Percentiles rank a stretch among this genome's conserved stretches.
phyloP scores from a whole-genome alignment of 2,113 vertebrate species.

The Dasyornis broadbenti region DNA sequence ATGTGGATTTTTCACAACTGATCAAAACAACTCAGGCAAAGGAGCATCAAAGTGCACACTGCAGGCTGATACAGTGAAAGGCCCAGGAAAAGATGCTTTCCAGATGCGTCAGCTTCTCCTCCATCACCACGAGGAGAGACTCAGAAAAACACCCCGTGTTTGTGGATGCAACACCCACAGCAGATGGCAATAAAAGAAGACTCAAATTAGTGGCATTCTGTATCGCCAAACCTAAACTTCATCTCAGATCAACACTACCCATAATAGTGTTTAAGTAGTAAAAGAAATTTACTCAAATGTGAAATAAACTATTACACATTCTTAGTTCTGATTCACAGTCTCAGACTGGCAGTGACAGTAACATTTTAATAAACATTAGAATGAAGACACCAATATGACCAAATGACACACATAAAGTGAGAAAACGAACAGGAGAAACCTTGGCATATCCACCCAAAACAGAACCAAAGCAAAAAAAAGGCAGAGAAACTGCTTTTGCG shows the following conservation, averaged over 20 bases:
- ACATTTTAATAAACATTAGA: conserved; percentile 67
- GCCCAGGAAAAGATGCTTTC: neutral
- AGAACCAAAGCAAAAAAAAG: conserved; percentile 53
- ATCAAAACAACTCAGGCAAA: neutral
- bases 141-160: neutral
- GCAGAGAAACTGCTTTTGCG: conserved; percentile 29
- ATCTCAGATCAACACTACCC: conserved; percentile 50
- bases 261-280: conserved; percentile 54
- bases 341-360: conserved; percentile 59
- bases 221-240: conserved; percentile 51
- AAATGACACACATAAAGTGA: conserved; percentile 63
- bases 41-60: neutral
- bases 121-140: neutral
- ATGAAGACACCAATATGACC: conserved; percentile 61
- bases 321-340: conserved; percentile 59
- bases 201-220: conserved; percentile 49
- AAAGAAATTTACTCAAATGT: conserved; percentile 58
- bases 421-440: conserved; percentile 60
- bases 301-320: conserved; percentile 68
- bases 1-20: neutral
- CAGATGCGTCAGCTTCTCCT: neutral
- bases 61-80: neutral
- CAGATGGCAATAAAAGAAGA: conserved; percentile 50
- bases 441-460: conserved; percentile 53
- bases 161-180: conserved; percentile 24